Conservation (phyloP, 92 coral and sea anemone genomes). For the Montipora capitata region DNA sequence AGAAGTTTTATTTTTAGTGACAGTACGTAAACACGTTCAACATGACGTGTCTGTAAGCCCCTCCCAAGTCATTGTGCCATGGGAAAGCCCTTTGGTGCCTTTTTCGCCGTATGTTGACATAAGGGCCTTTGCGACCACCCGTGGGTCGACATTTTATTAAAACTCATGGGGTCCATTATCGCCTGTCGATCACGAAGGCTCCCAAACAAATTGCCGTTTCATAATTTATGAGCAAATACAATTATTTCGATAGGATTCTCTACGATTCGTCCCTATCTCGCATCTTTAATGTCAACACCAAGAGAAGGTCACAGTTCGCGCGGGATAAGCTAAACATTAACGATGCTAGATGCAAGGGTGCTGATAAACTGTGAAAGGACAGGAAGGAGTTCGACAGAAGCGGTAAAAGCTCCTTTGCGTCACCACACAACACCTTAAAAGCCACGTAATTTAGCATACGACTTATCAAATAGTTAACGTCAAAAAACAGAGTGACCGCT, state of each 20-base stretch:
- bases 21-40: conserved; percentile 98
- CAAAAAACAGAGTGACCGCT: conserved; percentile 80
- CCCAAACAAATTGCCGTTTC: conserved; percentile 99
- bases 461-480: conserved; percentile 87
- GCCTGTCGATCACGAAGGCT: conserved; percentile 98
- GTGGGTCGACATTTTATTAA: conserved; percentile 99
- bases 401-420: conserved; percentile 80
- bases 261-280: conserved; percentile 92
- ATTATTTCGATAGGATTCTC: conserved; percentile 98
- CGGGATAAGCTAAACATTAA: conserved; percentile 83
- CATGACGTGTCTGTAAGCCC: conserved; percentile 94
- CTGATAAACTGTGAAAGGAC: conserved; percentile 86
- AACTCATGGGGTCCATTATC: conserved; percentile 98
- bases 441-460: conserved; percentile 78
- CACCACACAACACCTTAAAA: conserved; percentile 78
- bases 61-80: conserved; percentile 95
- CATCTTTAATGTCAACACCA: conserved; percentile 91
- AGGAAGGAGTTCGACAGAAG: conserved; percentile 88
- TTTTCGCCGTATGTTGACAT: conserved; percentile 94
- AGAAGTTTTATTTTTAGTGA: conserved; percentile 99
- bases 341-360: conserved; percentile 79
- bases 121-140: conserved; percentile 96
- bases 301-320: conserved; percentile 78
- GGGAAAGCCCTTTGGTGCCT: conserved; percentile 89
- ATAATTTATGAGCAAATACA: conserved; percentile 98